Base-by-base conservation (phyloP, 2,888 invertebrate species). In the Norana najaformis region DNA sequence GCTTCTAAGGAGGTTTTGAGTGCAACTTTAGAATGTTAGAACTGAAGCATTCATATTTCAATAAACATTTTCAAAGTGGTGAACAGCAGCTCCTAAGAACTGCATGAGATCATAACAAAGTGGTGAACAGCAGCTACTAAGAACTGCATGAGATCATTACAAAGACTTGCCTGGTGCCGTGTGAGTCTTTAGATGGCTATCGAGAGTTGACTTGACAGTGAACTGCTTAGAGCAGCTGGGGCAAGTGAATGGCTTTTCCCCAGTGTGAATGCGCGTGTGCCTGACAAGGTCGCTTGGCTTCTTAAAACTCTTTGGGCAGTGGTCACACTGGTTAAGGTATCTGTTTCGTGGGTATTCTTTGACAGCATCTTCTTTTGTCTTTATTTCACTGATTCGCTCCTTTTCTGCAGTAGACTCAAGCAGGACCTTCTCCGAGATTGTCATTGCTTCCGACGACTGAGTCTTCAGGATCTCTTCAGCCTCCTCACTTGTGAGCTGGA, bases 221-320 rank as follows among this genome's bases (percentile, higher is more conserved):
- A 95, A 95, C 91, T 93, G 91, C 38, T 94, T 94, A 36, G 91
- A 90, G 93, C 95, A 95, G 36, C 41, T 41, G 20, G 37, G 30
- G 88, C 90, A 90, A 23, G 69, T 83, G 69, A 41, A 90, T 38
- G 90, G 90, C 82, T 90, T 90, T 38, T 90, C 90, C 95, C 93
- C 95, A 92, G 94, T 96, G 95, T 93, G 95, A 92, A 94, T 96
- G 36, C 95, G 92, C 16, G 94, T 92, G 91, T 95, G 95, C 20
- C 95, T 92, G 41, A 94, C 93, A 47, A 95, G 93, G 92, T 95
- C 95, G 92, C 95, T 95, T 6, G 95, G 95, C 91, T 95, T 95
- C 93, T 95, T 95, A 92, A 95, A 95, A 90, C 94, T 94, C 92
- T 95, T 95, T 0, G 93, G 92, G 91, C 95, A 95, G 85, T 93